phyloP scores from a whole-genome alignment of 2,888 invertebrate species.

The Psylliodes chrysocephalus region DNA sequence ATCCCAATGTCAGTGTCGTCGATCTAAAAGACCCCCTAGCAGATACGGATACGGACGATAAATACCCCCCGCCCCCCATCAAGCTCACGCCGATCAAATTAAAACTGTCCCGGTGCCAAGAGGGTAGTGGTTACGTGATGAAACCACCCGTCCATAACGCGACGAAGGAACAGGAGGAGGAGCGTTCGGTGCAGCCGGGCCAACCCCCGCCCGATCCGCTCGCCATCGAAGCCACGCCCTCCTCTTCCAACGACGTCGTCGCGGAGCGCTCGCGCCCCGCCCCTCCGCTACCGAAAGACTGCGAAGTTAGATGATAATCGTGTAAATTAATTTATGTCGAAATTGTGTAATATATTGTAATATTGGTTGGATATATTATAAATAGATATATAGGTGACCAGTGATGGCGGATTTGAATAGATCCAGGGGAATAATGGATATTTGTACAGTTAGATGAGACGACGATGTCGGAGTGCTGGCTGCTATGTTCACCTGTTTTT shows the following conservation, averaged over 20 bases:
- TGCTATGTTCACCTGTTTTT: constrained; percentile 59
- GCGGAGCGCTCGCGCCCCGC: constrained; percentile 47
- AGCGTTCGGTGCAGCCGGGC: constrained; percentile 55
- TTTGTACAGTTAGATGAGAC: constrained; percentile 25
- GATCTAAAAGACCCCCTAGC: constrained; percentile 26
- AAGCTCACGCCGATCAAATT: constrained; percentile 82
- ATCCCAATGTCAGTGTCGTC: constrained; percentile 28
- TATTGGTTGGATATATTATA: constrained; percentile 25
- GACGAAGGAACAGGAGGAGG: constrained; percentile 56
- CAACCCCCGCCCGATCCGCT: constrained; percentile 50
- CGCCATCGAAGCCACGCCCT: neutral
- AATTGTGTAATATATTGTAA: constrained; percentile 54
- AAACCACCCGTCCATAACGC: constrained; percentile 58
- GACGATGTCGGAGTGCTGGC: constrained; percentile 44
- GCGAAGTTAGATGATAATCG: constrained; percentile 88
- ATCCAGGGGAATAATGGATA: constrained; percentile 39
- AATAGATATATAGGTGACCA: constrained; percentile 56
- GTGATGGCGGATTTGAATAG: constrained; percentile 60
- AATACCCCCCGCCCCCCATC: constrained; percentile 35
- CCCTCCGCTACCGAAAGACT: constrained; percentile 74
- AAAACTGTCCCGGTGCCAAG: constrained; percentile 83
- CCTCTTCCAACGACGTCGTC: constrained; percentile 47
- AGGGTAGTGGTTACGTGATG: constrained; percentile 78
- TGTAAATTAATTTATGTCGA: constrained; percentile 53
- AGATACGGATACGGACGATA: constrained; percentile 47